Conservation (phyloP, 2,797 vertebrate species). For the Leuciscus waleckii region DNA sequence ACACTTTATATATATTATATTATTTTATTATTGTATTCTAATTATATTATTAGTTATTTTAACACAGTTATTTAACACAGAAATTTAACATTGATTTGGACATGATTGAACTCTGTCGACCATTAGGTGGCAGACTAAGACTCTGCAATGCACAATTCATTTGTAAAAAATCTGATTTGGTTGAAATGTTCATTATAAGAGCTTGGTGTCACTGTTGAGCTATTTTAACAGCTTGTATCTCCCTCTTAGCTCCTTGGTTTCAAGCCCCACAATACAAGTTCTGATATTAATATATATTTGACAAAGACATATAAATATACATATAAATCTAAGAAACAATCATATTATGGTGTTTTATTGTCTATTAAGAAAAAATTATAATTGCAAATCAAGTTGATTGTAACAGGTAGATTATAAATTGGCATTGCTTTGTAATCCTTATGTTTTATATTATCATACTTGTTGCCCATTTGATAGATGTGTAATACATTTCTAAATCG, state of each 20-base stretch:
- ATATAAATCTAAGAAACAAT: slow-evolving; percentile 46
- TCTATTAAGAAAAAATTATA: slow-evolving; percentile 3
- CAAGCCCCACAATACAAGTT: slow-evolving; percentile 24
- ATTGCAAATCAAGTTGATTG: slow-evolving; percentile 28
- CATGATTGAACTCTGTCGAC: neutral
- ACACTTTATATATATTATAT: neutral
- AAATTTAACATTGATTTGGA: too few relatives aligned
- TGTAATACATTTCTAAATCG: neutral
- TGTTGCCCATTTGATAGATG: neutral
- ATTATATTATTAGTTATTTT: too few relatives aligned
- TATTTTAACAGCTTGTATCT: slow-evolving; percentile 60
- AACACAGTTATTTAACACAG: too few relatives aligned
- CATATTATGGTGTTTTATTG: slow-evolving; percentile 33
- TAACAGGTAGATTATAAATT: neutral
- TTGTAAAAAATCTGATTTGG: slow-evolving; percentile 7
- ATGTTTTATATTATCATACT: slow-evolving; percentile 28
- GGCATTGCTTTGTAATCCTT: neutral
- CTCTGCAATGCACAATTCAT: neutral
- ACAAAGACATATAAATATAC: slow-evolving; percentile 30
- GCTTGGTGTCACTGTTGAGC: slow-evolving; percentile 76
- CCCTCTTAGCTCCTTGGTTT: neutral
- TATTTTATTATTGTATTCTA: too few relatives aligned
- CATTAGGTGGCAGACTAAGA: slow-evolving; percentile 25
- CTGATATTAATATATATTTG: slow-evolving; percentile 30
- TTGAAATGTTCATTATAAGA: slow-evolving; percentile 49